Conservation (phyloP, 2,797 vertebrate species). For the Holocentrus rufus region DNA sequence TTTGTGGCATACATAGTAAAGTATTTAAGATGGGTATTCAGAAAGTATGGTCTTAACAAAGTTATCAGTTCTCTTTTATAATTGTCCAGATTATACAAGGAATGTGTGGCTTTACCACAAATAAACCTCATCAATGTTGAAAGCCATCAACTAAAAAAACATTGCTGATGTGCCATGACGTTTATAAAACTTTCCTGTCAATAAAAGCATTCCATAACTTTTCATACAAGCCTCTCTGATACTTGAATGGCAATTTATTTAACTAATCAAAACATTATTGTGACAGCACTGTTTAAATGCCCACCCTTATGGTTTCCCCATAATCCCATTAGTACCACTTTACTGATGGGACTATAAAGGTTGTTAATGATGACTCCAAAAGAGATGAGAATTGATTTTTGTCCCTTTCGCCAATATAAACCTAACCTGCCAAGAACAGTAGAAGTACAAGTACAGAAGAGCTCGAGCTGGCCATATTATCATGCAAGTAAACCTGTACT, state of each 20-base stretch:
- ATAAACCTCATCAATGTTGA: slow-evolving; percentile 45
- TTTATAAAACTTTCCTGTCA: neutral
- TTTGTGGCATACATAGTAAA: slow-evolving; percentile 35
- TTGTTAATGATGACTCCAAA: neutral
- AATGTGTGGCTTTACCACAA: slow-evolving; percentile 45
- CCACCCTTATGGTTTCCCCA: neutral
- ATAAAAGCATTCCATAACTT: slow-evolving; percentile 14
- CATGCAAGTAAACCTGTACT: too few relatives aligned
- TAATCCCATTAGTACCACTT: neutral
- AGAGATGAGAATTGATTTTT: neutral
- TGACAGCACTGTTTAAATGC: neutral
- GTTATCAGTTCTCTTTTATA: slow-evolving; percentile 43
- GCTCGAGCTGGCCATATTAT: too few relatives aligned
- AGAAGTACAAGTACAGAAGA: too few relatives aligned
- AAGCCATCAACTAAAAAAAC: slow-evolving; percentile 10
- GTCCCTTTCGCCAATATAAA: neutral
- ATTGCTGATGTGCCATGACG: neutral
- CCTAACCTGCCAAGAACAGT: too few relatives aligned
- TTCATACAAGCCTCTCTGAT: neutral
- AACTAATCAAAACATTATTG: too few relatives aligned
- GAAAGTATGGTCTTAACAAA: slow-evolving; percentile 11
- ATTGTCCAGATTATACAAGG: slow-evolving; percentile 37
- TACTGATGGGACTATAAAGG: neutral
- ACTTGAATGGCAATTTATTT: neutral
- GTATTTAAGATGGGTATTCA: slow-evolving; percentile 8